Base-by-base conservation (phyloP, 2,113 vertebrate genomes). In the Coreoperca whiteheadi region DNA sequence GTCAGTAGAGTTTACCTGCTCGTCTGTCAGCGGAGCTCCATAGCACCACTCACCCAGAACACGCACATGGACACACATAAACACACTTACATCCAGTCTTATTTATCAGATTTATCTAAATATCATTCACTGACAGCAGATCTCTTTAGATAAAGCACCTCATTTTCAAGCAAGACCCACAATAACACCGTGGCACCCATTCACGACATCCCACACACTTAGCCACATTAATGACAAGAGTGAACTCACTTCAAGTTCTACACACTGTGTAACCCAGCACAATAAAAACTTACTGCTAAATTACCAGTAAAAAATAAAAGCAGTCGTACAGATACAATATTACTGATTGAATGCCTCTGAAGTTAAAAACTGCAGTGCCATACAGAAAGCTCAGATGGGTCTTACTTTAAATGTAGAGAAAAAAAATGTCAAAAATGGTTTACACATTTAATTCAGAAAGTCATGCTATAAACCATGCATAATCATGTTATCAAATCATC, bases 11-110 rank as follows among this genome's bases (percentile, higher is more conserved):
- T 72, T 63, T 43, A 68, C 6, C 41, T 4, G 8, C 8, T 23
- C 1, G 8, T 70, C 72, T 68, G 32, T 75, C 60, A 82, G 63
- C 60, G 73, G 70, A 74, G 73, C 21, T 28, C 23, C 8, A 20
- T 2, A 53, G 37, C 25, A 41, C 20, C 60, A 34, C 65, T 76
- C 57, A 43, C 3, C 32, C 34, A 32, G 4, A 50, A 11, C n/a
- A 2, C 6, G n/a, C 43, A 54, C 14, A 50, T 10, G 37, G 0
- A 25, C n/a, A 61, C 6, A 61, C 41, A 74, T 11, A 15, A 18
- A 56, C 25, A 16, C 48, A 66, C 28, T 8, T 2, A 39, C 25
- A 53, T n/a, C 4, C 54, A 15, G 20, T n/a, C 18, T 32, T 28
- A 10, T 3, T 28, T 39, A 6, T 8, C 41, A 65, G 7, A 34